Percentiles rank a stretch among this genome's conserved stretches.
These are phyloP conservation scores for Acyrthosiphon pisum DNA, from an alignment of 1,140 invertebrate genomes.

Conservation along the genomic window DNA sequence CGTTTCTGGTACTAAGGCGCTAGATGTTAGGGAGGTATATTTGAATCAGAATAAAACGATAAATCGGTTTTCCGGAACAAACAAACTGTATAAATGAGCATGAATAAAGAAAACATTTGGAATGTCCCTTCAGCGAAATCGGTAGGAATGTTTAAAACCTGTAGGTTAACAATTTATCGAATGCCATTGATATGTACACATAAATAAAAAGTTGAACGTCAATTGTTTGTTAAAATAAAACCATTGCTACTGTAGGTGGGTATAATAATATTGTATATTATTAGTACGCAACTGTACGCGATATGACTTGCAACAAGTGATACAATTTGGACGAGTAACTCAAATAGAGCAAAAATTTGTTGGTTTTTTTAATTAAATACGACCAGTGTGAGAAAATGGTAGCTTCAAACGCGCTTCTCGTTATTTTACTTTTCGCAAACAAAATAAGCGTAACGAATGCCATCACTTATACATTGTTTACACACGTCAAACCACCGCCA, in stretches of 20 bases:
- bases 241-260: background rate
- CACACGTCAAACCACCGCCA: background rate
- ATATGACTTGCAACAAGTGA: background rate
- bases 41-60: constrained; percentile 45
- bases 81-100: constrained; percentile 44
- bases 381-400: background rate
- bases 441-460: background rate
- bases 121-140: background rate
- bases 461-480: background rate
- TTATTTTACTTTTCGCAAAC: background rate
- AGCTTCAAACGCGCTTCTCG: background rate
- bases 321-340: background rate
- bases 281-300: background rate
- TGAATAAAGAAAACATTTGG: constrained; percentile 6
- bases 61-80: constrained; percentile 35
- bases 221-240: background rate
- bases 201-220: background rate
- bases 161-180: background rate
- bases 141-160: background rate
- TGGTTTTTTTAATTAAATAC: background rate
- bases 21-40: background rate
- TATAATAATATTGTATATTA: background rate
- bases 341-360: background rate
- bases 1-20: constrained; percentile 33
- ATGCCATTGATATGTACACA: background rate